phyloP scores from a whole-genome alignment of 2,797 vertebrate species.

The Hylomyscus alleni region DNA sequence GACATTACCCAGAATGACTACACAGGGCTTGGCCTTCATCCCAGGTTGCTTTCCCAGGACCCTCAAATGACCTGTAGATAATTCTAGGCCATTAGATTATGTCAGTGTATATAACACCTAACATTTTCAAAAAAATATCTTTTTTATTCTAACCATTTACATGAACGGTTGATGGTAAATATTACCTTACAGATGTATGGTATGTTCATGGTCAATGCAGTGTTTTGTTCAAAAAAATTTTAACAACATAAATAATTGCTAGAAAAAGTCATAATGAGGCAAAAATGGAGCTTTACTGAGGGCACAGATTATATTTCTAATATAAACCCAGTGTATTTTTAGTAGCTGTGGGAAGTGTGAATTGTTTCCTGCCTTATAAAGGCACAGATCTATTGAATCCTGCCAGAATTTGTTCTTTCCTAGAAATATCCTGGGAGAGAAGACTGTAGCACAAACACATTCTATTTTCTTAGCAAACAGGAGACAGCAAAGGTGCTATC shows the following conservation, averaged over 20 bases:
- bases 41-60: background rate
- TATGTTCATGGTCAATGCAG: slow-evolving; percentile 24
- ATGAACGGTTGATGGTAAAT: slow-evolving; percentile 17
- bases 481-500: background rate
- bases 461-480: slow-evolving; percentile 59
- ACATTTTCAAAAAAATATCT: background rate
- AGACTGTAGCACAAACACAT: background rate
- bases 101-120: background rate
- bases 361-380: slow-evolving; percentile 66
- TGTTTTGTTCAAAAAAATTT: slow-evolving; percentile 52
- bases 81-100: background rate
- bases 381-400: slow-evolving; percentile 61
- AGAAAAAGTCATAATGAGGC: slow-evolving; percentile 36
- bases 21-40: background rate
- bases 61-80: background rate
- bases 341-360: slow-evolving; percentile 75
- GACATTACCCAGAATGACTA: background rate
- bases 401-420: slow-evolving; percentile 68
- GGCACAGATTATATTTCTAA: slow-evolving; percentile 71
- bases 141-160: slow-evolving; percentile 37
- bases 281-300: slow-evolving; percentile 67
- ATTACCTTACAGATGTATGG: background rate
- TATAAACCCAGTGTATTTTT: slow-evolving; percentile 76
- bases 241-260: slow-evolving; percentile 52
- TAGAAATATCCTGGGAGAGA: slow-evolving; percentile 66